Conservation (phyloP, 2,888 invertebrate species). For the Pasiphila rectangulata region DNA sequence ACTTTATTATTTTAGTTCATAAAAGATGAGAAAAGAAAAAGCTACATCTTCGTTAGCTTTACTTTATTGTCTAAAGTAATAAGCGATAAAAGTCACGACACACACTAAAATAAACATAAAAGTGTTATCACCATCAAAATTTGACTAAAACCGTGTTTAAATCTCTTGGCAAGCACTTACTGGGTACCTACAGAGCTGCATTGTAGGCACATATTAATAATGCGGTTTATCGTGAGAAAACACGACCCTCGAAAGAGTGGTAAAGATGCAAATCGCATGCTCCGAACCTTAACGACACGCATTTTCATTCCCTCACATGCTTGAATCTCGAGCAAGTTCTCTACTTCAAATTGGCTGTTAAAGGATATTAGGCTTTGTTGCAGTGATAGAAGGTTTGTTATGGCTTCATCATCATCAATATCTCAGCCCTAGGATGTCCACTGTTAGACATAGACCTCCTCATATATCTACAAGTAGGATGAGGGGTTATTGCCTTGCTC, state of each 20-base stretch:
- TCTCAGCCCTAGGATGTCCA: neutral
- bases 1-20: too few species aligned
- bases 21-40: too few species aligned
- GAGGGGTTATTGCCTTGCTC: too few species aligned
- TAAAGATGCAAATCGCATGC: constrained; percentile 68
- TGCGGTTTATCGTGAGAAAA: constrained; percentile 55
- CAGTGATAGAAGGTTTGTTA: neutral
- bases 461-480: too few species aligned
- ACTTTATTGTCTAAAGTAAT: too few species aligned
- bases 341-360: constrained; percentile 1
- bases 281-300: constrained; percentile 71
- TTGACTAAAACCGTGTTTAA: constrained; percentile 2
- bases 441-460: too few species aligned
- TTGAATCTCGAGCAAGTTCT: constrained; percentile 46
- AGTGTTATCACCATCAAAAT: neutral
- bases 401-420: neutral
- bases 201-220: constrained; percentile 37
- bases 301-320: constrained; percentile 62
- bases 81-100: neutral
- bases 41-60: too few species aligned
- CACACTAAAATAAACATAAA: neutral
- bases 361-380: neutral
- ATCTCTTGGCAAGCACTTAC: constrained; percentile 9
- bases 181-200: constrained; percentile 9
- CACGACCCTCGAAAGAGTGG: constrained; percentile 56